phyloP scores from a whole-genome alignment of 1,140 invertebrate species.

The Trichonephila inaurata region DNA sequence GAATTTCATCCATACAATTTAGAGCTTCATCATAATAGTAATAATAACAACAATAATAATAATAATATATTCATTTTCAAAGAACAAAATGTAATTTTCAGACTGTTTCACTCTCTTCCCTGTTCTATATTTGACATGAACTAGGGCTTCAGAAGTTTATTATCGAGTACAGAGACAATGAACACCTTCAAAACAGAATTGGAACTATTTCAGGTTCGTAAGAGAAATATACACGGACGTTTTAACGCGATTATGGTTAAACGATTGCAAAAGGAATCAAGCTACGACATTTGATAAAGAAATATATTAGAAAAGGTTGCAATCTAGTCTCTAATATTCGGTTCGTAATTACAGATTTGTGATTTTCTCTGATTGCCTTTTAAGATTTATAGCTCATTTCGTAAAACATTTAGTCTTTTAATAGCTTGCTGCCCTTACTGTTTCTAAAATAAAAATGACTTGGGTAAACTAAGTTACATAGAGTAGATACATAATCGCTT shows the following conservation, averaged over 20 bases:
- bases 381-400: constrained; percentile 7
- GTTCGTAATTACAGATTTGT: neutral
- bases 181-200: neutral
- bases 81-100: too few relatives aligned
- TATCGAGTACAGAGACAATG: neutral
- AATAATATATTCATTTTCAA: too few relatives aligned
- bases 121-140: too few relatives aligned
- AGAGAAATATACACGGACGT: neutral
- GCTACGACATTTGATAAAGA: constrained; percentile 12
- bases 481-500: too few relatives aligned
- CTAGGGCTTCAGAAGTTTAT: neutral
- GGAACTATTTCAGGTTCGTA: neutral
- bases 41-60: too few relatives aligned
- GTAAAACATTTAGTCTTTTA: neutral
- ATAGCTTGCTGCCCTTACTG: neutral
- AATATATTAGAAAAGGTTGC: neutral
- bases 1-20: too few relatives aligned
- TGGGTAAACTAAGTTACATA: neutral
- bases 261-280: constrained; percentile 14
- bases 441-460: neutral
- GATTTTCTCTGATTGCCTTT: neutral
- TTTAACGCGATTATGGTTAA: constrained; percentile 23
- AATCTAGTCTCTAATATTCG: neutral
- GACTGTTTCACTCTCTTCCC: too few relatives aligned
- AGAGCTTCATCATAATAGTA: too few relatives aligned